Conservation (phyloP, 1,140 invertebrate species). For the Uloborus diversus region DNA sequence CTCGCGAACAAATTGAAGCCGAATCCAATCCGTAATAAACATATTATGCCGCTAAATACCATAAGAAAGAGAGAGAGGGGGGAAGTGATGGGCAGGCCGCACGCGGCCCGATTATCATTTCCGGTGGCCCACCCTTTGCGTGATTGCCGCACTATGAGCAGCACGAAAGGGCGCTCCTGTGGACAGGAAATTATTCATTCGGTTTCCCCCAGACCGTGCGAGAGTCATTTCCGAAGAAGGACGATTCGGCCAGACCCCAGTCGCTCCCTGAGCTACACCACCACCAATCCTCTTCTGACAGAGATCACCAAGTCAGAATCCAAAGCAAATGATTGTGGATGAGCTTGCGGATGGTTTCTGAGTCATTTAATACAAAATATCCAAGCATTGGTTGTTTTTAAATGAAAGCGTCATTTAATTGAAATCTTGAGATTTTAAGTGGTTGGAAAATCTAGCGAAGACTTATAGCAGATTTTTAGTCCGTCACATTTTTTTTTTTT, state of each 20-base stretch:
- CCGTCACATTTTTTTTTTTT: no score
- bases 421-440: no score
- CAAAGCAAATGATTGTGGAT: background rate
- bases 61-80: constrained; percentile 30
- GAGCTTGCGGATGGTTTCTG: background rate
- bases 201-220: constrained; percentile 10
- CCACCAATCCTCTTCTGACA: no score
- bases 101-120: constrained; percentile 55
- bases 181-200: constrained; percentile 56
- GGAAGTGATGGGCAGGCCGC: constrained; percentile 38
- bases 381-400: no score
- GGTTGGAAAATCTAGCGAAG: no score
- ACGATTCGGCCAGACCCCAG: background rate
- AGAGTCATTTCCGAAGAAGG: constrained; percentile 41
- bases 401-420: no score
- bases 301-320: no score
- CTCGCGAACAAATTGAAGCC: constrained; percentile 22
- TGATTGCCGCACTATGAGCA: constrained; percentile 38
- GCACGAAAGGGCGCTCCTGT: constrained; percentile 38
- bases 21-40: constrained; percentile 40
- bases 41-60: constrained; percentile 39
- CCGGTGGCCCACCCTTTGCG: constrained; percentile 50
- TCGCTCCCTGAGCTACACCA: no score
- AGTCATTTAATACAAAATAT: no score
- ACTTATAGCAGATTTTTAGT: no score